phyloP scores from a whole-genome alignment of 2,888 invertebrate species.

The Sturmia bella region DNA sequence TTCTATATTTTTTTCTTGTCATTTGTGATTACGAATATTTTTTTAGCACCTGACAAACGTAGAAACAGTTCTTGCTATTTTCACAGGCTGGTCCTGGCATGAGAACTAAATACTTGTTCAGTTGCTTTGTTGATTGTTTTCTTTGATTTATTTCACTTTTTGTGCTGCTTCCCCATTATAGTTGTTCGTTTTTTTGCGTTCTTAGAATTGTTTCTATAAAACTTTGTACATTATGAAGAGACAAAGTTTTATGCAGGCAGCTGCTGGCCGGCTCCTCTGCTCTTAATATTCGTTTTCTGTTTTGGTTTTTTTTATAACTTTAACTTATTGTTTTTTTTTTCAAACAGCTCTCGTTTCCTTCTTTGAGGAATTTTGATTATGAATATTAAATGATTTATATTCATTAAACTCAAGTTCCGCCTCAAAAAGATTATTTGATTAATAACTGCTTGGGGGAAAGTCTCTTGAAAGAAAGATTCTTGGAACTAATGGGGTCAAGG shows the following conservation, averaged over 20 bases:
- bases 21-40: not conserved
- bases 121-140: not conserved
- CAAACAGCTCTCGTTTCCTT: too few relatives aligned
- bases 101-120: constrained; percentile 21
- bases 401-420: too few relatives aligned
- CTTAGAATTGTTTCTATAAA: constrained; percentile 56
- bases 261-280: constrained; percentile 70
- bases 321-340: too few relatives aligned
- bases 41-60: constrained; percentile 7
- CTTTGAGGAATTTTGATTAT: too few relatives aligned
- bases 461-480: too few relatives aligned
- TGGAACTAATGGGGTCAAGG: too few relatives aligned
- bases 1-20: not conserved
- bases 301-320: not conserved
- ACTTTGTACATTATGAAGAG: constrained; percentile 65
- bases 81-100: constrained; percentile 56
- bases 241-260: constrained; percentile 71
- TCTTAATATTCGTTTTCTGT: constrained; percentile 34
- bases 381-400: too few relatives aligned
- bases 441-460: too few relatives aligned
- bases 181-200: constrained; percentile 15
- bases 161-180: constrained; percentile 18
- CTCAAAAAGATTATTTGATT: too few relatives aligned
- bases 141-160: not conserved
- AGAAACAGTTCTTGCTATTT: constrained; percentile 19